phyloP scores from a whole-genome alignment of 1,140 invertebrate species.

The Musca domestica region DNA sequence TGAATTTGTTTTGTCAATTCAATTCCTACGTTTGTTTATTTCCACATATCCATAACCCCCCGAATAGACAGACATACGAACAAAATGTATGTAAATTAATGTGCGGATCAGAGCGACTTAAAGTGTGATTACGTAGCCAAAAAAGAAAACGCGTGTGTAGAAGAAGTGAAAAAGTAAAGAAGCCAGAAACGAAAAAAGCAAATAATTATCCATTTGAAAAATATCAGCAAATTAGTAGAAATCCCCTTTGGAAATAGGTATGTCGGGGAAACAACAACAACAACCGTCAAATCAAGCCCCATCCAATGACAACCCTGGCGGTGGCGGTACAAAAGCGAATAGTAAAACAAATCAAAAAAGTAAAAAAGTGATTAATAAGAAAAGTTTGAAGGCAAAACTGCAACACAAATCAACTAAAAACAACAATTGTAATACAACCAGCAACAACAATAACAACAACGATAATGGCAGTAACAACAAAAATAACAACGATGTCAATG shows the following conservation, averaged over 20 bases:
- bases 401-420: not conserved
- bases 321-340: not conserved
- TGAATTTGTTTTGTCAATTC: constrained; percentile 3
- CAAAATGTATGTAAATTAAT: not conserved
- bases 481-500: constrained; percentile 6
- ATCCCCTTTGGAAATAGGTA: no score
- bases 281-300: not conserved
- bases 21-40: not conserved
- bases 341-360: not conserved
- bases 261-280: not conserved
- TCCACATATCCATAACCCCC: not conserved
- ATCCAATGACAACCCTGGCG: not conserved
- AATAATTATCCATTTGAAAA: not conserved
- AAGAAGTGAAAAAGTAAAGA: not conserved
- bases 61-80: not conserved
- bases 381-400: not conserved
- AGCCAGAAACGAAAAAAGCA: not conserved
- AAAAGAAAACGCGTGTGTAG: not conserved
- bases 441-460: not conserved
- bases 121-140: constrained; percentile 13
- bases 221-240: not conserved
- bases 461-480: not conserved
- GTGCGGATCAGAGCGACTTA: no score
- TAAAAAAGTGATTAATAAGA: constrained; percentile 6
- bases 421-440: not conserved